These are phyloP conservation scores for Linepithema humile DNA, from an alignment of 1,140 invertebrate genomes.

Conservation along the genomic window DNA sequence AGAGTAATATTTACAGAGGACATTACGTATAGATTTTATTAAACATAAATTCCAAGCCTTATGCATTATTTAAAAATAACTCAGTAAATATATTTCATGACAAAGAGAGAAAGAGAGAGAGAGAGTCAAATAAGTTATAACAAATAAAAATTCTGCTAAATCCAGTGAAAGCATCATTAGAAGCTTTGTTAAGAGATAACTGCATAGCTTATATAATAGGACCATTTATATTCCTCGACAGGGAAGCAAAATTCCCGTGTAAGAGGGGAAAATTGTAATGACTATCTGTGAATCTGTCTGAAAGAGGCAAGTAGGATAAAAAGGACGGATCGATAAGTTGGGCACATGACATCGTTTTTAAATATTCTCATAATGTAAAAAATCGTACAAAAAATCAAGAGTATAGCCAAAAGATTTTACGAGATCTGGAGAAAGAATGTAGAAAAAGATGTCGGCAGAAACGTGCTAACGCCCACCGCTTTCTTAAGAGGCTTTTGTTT, in stretches of 20 bases:
- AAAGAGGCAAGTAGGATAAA: neutral
- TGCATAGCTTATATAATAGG: constrained; percentile 15
- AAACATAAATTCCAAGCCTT: neutral
- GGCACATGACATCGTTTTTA: constrained; percentile 10
- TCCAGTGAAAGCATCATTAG: neutral
- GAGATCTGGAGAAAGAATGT: neutral
- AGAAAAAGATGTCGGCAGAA: neutral
- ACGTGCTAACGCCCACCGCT: neutral
- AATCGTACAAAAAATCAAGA: neutral
- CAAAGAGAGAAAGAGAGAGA: no score
- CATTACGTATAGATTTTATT: neutral
- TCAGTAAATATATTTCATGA: neutral
- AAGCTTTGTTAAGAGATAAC: constrained; percentile 6
- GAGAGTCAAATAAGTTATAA: constrained; percentile 28
- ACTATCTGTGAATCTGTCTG: constrained; percentile 10
- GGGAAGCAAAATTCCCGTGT: neutral
- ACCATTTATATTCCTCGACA: constrained; percentile 44
- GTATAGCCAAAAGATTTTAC: neutral
- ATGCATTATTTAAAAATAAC: neutral
- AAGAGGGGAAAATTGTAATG: constrained; percentile 22
- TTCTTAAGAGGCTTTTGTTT: constrained; percentile 35
- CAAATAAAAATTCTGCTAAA: neutral
- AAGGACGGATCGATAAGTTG: constrained; percentile 1
- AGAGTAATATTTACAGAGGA: neutral
- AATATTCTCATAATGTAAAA: constrained; percentile 5